Evolutionary conservation across 2,113 vertebrate species (phyloP), one percentile per base, ranked within the genome.

Genomic region (Micromys minutus): DNA sequence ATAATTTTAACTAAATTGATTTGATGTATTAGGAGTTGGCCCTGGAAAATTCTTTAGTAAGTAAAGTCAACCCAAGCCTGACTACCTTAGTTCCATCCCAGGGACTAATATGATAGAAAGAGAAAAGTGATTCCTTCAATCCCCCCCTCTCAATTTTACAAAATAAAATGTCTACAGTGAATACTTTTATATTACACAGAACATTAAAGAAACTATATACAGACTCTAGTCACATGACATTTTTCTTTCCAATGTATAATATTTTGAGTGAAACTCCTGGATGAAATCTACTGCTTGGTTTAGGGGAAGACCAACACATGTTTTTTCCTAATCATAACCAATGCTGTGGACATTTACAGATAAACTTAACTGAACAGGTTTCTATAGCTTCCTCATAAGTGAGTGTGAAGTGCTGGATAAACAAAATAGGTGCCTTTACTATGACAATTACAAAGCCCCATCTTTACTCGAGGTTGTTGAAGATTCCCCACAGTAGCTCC

Each of bases 1-100:
- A 89, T 19, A 95, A 55, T 77, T 89, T 86, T 94, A 86, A 80
- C 21, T 29, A 42, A 96, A n/a, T n/a, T 71, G 36, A 71, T 19
- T 71, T 31, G 0, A n/a, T 71, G 36, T 71, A n/a, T 71, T 71
- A n/a, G 36, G 36, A 71, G 36, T 71, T 13, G 15, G 69, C 31
- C 29, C 74, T n/a, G n/a, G 71, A 74, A 55, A 80, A n/a, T 22
- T 80, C 50, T 57, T n/a, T 26, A 76, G 42, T 50, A 76, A 76
- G 26, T n/a, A 22, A 80, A 80, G 77, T 19, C 34, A 80, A 80
- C 21, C 11, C 34, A 57, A n/a, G 34, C 34, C 77, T n/a, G 50
- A 80, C 19, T 79, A 19, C 47, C 47, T 79, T 55, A 79, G 31
- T 5, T 55, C 76, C 31, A 77, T 52, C 7, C 76, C 52, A 80